Percentiles rank a stretch among this genome's conserved stretches.
phyloP scores from a whole-genome alignment of 2,113 vertebrate species.

The Charina bottae region DNA sequence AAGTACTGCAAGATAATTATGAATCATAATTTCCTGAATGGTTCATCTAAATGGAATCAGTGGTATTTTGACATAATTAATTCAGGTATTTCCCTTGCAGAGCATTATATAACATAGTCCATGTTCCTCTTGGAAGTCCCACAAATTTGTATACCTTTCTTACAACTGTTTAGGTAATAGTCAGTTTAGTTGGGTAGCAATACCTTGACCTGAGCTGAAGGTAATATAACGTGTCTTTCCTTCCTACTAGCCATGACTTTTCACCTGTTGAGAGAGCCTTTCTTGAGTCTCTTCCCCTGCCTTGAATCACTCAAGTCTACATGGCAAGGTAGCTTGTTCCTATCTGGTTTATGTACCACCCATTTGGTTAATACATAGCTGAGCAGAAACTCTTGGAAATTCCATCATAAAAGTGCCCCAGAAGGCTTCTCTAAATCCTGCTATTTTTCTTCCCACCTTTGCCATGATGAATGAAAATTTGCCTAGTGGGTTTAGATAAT shows the following conservation, averaged over 20 bases:
- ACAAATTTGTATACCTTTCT: neutral
- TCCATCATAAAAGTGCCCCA: too few species aligned
- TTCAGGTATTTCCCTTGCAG: conserved; percentile 22
- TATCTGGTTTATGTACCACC: too few species aligned
- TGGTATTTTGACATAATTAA: conserved; percentile 16
- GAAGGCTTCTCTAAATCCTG: too few species aligned
- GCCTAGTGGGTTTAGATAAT: neutral
- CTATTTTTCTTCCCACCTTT: neutral
- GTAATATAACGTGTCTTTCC: neutral
- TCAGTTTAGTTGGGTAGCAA: neutral
- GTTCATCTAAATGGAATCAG: conserved; percentile 35
- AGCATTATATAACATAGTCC: rapidly evolving
- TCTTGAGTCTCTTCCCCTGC: neutral
- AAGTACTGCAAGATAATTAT: neutral
- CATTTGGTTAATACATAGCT: too few species aligned
- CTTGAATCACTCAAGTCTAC: too few species aligned
- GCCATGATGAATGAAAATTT: neutral
- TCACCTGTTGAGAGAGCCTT: neutral
- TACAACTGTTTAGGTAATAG: neutral
- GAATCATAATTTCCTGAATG: neutral
- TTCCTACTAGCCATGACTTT: neutral
- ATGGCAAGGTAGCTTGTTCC: too few species aligned
- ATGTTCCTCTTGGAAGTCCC: neutral
- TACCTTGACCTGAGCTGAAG: neutral
- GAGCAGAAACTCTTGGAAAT: too few species aligned